Evolutionary conservation across 1,140 invertebrate genomes (phyloP), one percentile per base, ranked within the genome.

Genomic region (Zaprionus ghesquierei): DNA sequence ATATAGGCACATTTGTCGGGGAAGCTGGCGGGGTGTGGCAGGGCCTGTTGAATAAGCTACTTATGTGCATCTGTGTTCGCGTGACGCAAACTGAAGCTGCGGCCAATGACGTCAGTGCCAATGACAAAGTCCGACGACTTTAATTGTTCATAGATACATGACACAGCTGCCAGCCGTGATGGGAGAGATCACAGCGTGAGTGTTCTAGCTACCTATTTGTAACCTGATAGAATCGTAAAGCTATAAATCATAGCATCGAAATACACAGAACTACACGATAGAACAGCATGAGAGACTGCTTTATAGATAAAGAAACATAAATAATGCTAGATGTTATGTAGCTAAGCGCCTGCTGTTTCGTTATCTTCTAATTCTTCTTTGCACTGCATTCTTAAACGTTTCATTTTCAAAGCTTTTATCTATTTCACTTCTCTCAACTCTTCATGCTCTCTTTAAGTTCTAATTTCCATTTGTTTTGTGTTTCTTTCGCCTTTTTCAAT

Each of bases 81-180:
- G 69, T 66, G 69, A 53, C 63, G 69, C 33, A 65, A 66, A 58
- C 33, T 33, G 25, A 51, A 25, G 31, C 49, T 49, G 18, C 46
- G 27, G 25, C 33, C 18, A 61, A 53, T 66, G 69, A 71, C 69
- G 69, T 71, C 69, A 71, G 33, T 12, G n/a, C n/a, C 6, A 20
- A n/a, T 35, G 31, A 60, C 44, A 68, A 51, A 51, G 46, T 54
- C 61, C 58, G 20, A 15, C 27, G 49, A 23, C 27, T 15, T 63
- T 29, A 41, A 61, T 70, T 64, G 60, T 49, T 46, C 3, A 15
- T 23, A 15, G 51, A 50, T 41, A 33, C 20, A 58, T 53, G 44
- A 38, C 27, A 27, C 25, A 27, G 22, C 46, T 22, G 27, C 2
- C 23, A 44, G 44, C 15, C 9, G 12, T 0, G 35, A 41, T n/a